Percentiles rank a stretch among this genome's conserved stretches.
phyloP scores from a whole-genome alignment of 1,140 invertebrate genomes.

The Philopotamus ludificatus region DNA sequence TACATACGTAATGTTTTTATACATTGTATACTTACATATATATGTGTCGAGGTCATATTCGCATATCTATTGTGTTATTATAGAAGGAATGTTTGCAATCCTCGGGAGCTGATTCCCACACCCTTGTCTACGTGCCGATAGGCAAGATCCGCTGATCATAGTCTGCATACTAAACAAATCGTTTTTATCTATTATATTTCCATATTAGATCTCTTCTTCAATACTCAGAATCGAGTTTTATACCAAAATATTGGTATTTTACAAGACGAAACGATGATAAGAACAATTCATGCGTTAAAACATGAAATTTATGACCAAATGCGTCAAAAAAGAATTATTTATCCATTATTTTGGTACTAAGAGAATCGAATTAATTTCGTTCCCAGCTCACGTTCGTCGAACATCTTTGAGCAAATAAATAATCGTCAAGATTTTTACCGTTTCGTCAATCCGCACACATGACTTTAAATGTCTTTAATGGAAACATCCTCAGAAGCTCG shows the following conservation, averaged over 20 bases:
- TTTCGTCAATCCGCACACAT: conserved; percentile 1
- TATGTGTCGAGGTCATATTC: conserved; percentile 3
- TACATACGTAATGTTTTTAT: too few relatives aligned
- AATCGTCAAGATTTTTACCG: conserved; percentile 24
- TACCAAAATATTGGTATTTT: neutral
- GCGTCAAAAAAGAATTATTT: neutral
- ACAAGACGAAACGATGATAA: neutral
- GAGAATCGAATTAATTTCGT: conserved; percentile 1
- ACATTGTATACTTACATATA: too few relatives aligned
- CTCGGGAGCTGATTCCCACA: neutral
- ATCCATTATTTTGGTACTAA: neutral
- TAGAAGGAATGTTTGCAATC: neutral
- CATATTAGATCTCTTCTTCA: neutral
- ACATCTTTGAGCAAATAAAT: conserved; percentile 13
- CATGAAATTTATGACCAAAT: neutral
- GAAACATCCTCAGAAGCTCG: neutral
- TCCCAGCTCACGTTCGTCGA: conserved; percentile 9
- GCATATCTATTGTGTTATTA: conserved; percentile 7
- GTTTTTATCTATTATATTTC: neutral
- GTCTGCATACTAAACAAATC: neutral
- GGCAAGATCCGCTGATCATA: neutral
- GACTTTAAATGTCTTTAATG: conserved; percentile 3
- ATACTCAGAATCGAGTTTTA: neutral
- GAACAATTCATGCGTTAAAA: neutral
- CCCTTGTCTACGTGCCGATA: conserved; percentile 1